A percentile compares a stretch with the other conserved stretches of the same genome.
Evolutionary conservation across 2,888 invertebrate genomes (phyloP).

Genomic region (Microplitis deprimator): DNA sequence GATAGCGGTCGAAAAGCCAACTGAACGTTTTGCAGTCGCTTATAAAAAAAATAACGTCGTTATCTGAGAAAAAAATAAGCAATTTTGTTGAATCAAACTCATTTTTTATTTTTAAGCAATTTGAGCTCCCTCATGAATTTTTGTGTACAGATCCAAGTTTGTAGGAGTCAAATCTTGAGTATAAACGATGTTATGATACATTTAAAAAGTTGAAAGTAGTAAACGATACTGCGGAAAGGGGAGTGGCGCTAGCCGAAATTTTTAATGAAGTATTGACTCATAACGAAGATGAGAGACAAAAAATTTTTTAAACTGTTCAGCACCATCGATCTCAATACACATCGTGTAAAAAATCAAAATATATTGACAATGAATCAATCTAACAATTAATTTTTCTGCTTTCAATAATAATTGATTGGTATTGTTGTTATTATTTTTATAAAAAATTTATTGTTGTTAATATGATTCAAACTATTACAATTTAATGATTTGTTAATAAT

Average conservation of each 20-base stretch:
- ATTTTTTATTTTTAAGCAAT: slow-evolving; percentile 19
- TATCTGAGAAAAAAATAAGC: slow-evolving; percentile 1
- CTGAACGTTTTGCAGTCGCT: not conserved
- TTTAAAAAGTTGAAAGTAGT: slow-evolving; percentile 34
- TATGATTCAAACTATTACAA: no score
- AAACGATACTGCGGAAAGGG: slow-evolving; percentile 38
- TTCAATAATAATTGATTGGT: no score
- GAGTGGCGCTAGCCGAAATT: slow-evolving; percentile 23
- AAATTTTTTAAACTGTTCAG: not conserved
- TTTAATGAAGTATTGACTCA: slow-evolving; percentile 27
- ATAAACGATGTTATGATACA: slow-evolving; percentile 22
- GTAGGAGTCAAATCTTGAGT: slow-evolving; percentile 30
- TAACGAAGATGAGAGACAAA: slow-evolving; percentile 34
- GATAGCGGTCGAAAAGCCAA: not conserved
- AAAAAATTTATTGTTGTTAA: no score
- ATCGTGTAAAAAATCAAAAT: no score
- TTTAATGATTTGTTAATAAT: no score
- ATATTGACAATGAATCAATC: no score
- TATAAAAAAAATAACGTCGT: not conserved
- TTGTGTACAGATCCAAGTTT: not conserved
- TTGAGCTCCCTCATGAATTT: slow-evolving; percentile 16
- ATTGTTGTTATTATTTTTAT: no score
- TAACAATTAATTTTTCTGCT: no score
- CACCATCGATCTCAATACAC: no score
- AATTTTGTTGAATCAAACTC: slow-evolving; percentile 29